Evolutionary conservation across 2,888 invertebrate genomes (phyloP).

Genomic region (Agrypnus murinus): DNA sequence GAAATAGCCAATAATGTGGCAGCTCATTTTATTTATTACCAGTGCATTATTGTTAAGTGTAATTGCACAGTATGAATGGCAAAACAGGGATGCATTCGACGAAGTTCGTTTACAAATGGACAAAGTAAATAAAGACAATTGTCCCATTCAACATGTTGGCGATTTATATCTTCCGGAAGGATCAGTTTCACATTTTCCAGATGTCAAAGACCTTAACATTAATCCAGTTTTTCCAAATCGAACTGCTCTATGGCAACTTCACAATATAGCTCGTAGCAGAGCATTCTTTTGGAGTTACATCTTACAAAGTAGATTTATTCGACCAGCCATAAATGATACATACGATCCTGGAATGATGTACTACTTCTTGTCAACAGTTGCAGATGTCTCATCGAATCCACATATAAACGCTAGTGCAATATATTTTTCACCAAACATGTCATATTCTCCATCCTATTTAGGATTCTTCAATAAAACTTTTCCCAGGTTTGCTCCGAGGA

Average conservation of each 20-base stretch:
- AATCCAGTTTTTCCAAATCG: constrained; percentile 96
- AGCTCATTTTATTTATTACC: constrained; percentile 23
- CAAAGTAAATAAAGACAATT: constrained; percentile 89
- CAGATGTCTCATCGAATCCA: constrained; percentile 95
- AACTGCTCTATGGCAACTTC: constrained; percentile 92
- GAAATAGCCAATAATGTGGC: constrained; percentile 40
- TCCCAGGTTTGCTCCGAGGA: constrained; percentile 94
- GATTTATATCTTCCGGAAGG: constrained; percentile 90
- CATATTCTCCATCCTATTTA: constrained; percentile 94
- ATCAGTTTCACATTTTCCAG: constrained; percentile 92
- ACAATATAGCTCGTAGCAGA: constrained; percentile 96
- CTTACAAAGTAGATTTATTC: constrained; percentile 90
- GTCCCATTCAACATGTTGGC: constrained; percentile 88
- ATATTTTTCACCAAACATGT: constrained; percentile 95
- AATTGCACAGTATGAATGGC: constrained; percentile 94
- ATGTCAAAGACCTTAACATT: constrained; percentile 94
- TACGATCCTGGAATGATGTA: constrained; percentile 99
- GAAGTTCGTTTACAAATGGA: constrained; percentile 89
- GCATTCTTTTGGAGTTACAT: constrained; percentile 98
- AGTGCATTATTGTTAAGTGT: constrained; percentile 66
- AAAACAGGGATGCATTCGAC: constrained; percentile 91
- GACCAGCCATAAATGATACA: constrained; percentile 92
- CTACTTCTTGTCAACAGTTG: constrained; percentile 94
- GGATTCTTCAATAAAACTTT: constrained; percentile 98
- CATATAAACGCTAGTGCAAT: constrained; percentile 94